phyloP scores from a whole-genome alignment of 2,113 vertebrate genomes.

The Pristiophorus japonicus region DNA sequence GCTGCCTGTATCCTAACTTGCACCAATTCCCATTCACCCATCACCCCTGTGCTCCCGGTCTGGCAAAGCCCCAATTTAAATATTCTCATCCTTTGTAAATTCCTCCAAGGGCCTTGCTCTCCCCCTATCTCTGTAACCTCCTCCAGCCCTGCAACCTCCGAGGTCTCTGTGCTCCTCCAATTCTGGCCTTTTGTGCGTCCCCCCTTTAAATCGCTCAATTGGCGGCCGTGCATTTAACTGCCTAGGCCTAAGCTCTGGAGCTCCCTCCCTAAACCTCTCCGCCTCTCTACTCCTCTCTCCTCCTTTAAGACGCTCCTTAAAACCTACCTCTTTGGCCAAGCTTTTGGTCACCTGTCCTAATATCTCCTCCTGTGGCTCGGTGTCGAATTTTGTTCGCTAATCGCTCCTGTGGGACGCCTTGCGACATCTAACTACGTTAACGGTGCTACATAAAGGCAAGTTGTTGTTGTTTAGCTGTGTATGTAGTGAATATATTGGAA shows the following conservation, averaged over 20 bases:
- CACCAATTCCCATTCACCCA: neutral
- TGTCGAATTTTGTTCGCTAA: neutral
- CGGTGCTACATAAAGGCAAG: neutral
- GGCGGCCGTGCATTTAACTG: too few relatives aligned
- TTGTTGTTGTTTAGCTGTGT: neutral
- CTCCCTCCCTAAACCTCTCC: neutral
- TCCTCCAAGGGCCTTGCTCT: neutral
- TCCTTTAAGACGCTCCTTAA: neutral
- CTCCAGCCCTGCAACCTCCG: neutral
- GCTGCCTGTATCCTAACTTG: neutral
- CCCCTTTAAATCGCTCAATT: neutral
- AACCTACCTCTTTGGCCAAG: neutral
- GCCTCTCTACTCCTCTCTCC: neutral
- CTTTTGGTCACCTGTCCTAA: neutral
- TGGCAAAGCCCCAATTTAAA: neutral
- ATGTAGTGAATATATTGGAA: neutral
- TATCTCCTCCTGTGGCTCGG: neutral
- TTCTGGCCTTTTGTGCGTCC: neutral
- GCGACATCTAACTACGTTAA: neutral
- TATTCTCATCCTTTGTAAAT: neutral
- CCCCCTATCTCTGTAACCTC: neutral
- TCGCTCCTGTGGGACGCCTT: neutral
- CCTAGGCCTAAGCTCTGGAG: neutral
- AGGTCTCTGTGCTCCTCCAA: neutral
- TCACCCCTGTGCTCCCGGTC: neutral